phyloP scores from a whole-genome alignment of 2,113 vertebrate species.

The Apistogramma diplotaenia region DNA sequence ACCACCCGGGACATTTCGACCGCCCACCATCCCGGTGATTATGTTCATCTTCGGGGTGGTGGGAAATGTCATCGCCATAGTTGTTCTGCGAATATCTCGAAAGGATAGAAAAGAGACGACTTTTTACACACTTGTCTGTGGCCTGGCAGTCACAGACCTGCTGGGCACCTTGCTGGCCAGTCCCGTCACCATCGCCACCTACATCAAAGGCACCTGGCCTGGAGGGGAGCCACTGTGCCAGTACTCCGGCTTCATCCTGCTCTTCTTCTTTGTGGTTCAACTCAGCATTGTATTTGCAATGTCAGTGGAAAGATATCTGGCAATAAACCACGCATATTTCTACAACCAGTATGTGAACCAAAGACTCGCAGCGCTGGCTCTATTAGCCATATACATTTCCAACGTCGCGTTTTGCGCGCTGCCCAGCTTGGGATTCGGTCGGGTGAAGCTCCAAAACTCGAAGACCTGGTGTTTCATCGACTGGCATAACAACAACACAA shows the following conservation, averaged over 20 bases:
- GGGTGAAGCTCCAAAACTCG: slow-evolving; percentile 79
- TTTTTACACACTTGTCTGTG: slow-evolving; percentile 94
- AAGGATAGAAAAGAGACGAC: slow-evolving; percentile 96
- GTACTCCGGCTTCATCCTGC: slow-evolving; percentile 94
- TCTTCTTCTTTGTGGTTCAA: slow-evolving; percentile 93
- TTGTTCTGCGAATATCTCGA: slow-evolving; percentile 89
- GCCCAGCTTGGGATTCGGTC: slow-evolving; percentile 86
- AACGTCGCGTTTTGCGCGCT: slow-evolving; percentile 89
- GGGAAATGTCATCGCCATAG: slow-evolving; percentile 92
- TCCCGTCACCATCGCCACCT: slow-evolving; percentile 92
- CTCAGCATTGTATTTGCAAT: slow-evolving; percentile 96
- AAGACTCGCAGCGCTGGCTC: slow-evolving; percentile 83
- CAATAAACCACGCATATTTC: slow-evolving; percentile 97
- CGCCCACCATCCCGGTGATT: slow-evolving; percentile 85
- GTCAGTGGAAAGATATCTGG: slow-evolving; percentile 94
- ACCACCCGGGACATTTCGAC: neutral
- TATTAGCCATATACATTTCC: slow-evolving; percentile 84
- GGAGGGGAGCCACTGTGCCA: slow-evolving; percentile 85
- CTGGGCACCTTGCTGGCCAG: slow-evolving; percentile 93
- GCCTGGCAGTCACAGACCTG: slow-evolving; percentile 91
- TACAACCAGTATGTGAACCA: slow-evolving; percentile 93
- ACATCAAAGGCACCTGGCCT: slow-evolving; percentile 87
- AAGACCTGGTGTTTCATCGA: slow-evolving; percentile 95
- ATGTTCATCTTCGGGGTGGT: slow-evolving; percentile 97
- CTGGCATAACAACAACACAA: slow-evolving; percentile 82